phyloP scores from a whole-genome alignment of 2,797 vertebrate genomes.

The Emydoidea blandingii region DNA sequence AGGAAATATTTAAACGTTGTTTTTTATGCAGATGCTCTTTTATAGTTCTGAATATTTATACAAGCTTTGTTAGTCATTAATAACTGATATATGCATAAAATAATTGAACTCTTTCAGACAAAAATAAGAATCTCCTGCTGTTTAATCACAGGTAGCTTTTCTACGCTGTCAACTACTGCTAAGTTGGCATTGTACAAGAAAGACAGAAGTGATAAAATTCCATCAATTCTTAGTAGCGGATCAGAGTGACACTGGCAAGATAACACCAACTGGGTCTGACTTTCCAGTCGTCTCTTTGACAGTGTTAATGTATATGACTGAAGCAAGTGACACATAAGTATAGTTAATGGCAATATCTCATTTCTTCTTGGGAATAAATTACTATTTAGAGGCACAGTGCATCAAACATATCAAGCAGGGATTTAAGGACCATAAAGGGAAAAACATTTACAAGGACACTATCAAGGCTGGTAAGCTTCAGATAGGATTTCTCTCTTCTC shows the following conservation, averaged over 20 bases:
- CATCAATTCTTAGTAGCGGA: conserved; percentile 59
- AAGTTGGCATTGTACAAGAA: conserved; percentile 63
- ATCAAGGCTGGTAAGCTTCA: neutral
- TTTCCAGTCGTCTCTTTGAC: conserved; percentile 48
- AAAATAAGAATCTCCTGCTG: conserved; percentile 66
- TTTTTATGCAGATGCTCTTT: conserved; percentile 9
- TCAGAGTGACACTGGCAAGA: conserved; percentile 58
- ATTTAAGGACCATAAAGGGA: neutral
- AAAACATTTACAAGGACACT: neutral
- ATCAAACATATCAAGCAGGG: neutral
- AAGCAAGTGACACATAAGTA: conserved; percentile 51
- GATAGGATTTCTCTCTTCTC: neutral
- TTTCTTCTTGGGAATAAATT: conserved; percentile 44
- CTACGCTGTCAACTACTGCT: conserved; percentile 61
- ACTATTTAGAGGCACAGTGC: neutral
- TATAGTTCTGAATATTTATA: conserved; percentile 65
- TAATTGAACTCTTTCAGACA: conserved; percentile 71
- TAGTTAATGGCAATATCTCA: conserved; percentile 45
- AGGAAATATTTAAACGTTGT: neutral
- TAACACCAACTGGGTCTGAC: conserved; percentile 56
- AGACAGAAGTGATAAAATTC: conserved; percentile 64
- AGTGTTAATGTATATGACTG: conserved; percentile 48
- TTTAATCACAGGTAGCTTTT: conserved; percentile 76
- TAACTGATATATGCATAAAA: conserved; percentile 73
- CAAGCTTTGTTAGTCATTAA: conserved; percentile 68